Conservation (phyloP, 2,888 invertebrate species). For the Nomada goodeniana region DNA sequence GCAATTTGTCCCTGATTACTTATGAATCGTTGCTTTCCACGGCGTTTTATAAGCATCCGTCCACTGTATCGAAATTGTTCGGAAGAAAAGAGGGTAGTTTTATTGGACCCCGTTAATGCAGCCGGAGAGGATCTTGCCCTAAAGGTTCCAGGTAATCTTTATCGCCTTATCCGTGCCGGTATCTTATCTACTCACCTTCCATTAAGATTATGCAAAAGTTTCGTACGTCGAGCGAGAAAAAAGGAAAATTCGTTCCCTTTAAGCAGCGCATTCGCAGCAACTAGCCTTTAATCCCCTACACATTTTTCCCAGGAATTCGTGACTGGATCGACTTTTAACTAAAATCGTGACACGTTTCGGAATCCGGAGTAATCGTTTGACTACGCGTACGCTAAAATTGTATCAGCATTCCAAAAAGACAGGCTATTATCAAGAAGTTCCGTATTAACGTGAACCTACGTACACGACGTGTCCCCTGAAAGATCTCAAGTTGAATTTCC, state of each 20-base stretch:
- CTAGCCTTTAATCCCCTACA: background rate
- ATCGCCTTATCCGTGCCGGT: conserved; percentile 58
- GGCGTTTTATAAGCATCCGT: conserved; percentile 25
- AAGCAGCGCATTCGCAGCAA: conserved; percentile 5
- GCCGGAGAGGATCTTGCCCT: conserved; percentile 50
- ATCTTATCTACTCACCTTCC: conserved; percentile 44
- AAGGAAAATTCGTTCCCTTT: conserved; percentile 31
- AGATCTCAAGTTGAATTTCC: too few relatives aligned
- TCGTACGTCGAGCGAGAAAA: conserved; percentile 34
- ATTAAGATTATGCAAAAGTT: conserved; percentile 55
- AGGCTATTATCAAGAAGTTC: too few relatives aligned
- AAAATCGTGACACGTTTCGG: background rate
- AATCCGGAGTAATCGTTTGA: too few relatives aligned
- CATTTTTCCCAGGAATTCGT: conserved; percentile 9
- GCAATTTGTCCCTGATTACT: conserved; percentile 36
- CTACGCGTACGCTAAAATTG: too few relatives aligned
- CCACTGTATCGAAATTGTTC: conserved; percentile 18
- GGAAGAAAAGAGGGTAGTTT: conserved; percentile 33
- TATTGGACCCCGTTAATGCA: conserved; percentile 62
- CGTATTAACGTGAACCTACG: too few relatives aligned
- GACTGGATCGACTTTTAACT: background rate
- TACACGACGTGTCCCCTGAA: too few relatives aligned
- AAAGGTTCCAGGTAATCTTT: conserved; percentile 66
- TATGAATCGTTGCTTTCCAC: conserved; percentile 26
- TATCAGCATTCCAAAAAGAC: too few relatives aligned